Evolutionary conservation across 1,140 invertebrate species (phyloP), one percentile per base, ranked within the genome.

Genomic region (Caenorhabditis elegans): DNA sequence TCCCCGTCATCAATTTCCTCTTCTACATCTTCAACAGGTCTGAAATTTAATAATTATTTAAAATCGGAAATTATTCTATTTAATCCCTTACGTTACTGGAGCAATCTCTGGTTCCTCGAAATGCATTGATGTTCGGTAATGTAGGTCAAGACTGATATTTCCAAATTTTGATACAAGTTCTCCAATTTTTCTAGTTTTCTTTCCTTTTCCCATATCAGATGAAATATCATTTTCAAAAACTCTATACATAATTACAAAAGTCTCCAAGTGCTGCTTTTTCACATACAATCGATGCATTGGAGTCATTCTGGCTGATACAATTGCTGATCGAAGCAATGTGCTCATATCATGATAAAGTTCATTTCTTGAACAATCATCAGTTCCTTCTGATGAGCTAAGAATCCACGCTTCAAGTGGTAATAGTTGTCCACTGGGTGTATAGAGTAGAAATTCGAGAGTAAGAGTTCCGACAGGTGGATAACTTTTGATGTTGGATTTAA

Each of bases 261-360:
- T 70, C 19, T 70, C 60, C 34, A 34, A 28, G 43, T 70, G 36
- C 19, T 70, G 60, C 28, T 70, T 70, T 22, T 70, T 70, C 1
- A 70, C 60, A 43, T 70, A 70, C 31, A 70, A 39, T 43, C 60
- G 31, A 43, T 70, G 60, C 60, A 70, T 70, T 22, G 60, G 60
- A 4, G 60, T 70, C 60, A 70, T 70, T 70, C 60, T 39, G 5
- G 60, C 31, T 13, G 60, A 70, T 3, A 70, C 60, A 22, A 70
- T 70, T 15, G 28, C 60, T 1, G 60, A 70, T 22, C 60, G 26
- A 15, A 70, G 60, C 11, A 70, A 17, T 10, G 60, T 70, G n/a
- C 60, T 70, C 60, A 70, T 70, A 31, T 70, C 60, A 39, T 70
- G 60, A 39, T 70, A 70, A 8, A 70, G n/a, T 70, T 70, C 60